Evolutionary conservation across 2,113 vertebrate species (phyloP).

Genomic region (Propithecus coquereli): DNA sequence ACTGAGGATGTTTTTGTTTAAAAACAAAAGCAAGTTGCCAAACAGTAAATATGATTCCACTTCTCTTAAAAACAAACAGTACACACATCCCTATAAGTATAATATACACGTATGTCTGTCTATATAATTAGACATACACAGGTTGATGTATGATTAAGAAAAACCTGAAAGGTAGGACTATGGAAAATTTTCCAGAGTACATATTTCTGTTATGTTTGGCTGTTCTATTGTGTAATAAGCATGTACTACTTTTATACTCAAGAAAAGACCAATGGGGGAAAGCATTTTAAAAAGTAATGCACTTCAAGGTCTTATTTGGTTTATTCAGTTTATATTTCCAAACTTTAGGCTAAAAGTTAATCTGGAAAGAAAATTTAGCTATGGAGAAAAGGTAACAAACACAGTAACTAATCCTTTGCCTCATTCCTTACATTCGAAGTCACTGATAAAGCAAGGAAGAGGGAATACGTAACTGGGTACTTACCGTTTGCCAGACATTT

Average conservation of each 20-base stretch:
- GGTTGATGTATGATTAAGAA: background rate
- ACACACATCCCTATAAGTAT: background rate
- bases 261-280: background rate
- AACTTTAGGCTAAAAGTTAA: conserved; percentile 59
- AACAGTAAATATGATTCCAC: background rate
- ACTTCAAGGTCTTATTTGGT: background rate
- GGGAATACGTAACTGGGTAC: background rate
- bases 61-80: background rate
- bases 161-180: background rate
- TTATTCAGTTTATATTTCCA: conserved; percentile 36
- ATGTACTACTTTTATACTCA: background rate
- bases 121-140: background rate
- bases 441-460: background rate
- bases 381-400: background rate
- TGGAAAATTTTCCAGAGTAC: background rate
- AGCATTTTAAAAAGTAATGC: background rate
- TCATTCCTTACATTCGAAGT: conserved; percentile 53
- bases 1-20: background rate
- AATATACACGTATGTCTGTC: too few relatives aligned
- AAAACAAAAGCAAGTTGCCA: background rate
- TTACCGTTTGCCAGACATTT: background rate
- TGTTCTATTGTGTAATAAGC: background rate
- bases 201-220: background rate
- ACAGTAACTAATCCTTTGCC: conserved; percentile 12
- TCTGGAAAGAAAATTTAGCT: conserved; percentile 38